A percentile compares a stretch with the other conserved stretches of the same genome.
Conservation (phyloP, 2,888 invertebrate species). For the Branchipolynoe longqiensis region DNA sequence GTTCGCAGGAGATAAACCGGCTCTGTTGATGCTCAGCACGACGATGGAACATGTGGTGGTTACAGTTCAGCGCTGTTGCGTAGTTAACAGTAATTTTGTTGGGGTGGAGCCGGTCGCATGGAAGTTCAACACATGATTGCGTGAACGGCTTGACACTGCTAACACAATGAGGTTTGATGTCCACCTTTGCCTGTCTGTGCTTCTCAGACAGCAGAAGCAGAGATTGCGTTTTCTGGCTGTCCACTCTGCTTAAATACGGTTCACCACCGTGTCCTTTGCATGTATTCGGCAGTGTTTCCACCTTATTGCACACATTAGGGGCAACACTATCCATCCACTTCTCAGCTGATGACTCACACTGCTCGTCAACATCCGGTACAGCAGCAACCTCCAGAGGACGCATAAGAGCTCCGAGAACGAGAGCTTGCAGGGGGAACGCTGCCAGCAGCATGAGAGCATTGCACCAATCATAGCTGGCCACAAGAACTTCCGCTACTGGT, state of each 20-base stretch:
- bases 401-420: slow-evolving; percentile 90
- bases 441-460: slow-evolving; percentile 87
- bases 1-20: slow-evolving; percentile 19
- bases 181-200: neutral
- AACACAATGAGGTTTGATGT: neutral
- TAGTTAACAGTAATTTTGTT: neutral
- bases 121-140: slow-evolving; percentile 36
- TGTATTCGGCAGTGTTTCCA: neutral
- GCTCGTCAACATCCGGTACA: neutral
- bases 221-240: neutral
- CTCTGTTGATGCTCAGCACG: too few relatives aligned
- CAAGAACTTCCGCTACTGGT: slow-evolving; percentile 87
- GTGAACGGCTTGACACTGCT: neutral
- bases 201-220: neutral
- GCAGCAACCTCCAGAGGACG: slow-evolving; percentile 86
- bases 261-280: neutral
- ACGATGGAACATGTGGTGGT: too few relatives aligned
- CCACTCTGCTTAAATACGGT: too few relatives aligned
- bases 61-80: neutral
- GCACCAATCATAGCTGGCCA: slow-evolving; percentile 88
- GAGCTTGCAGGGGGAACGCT: slow-evolving; percentile 89
- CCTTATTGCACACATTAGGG: too few relatives aligned
- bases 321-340: neutral
- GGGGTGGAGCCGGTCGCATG: neutral
- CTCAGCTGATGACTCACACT: neutral